These are phyloP conservation scores for Neotragus moschatus DNA, from an alignment of 2,113 vertebrate species.

Conservation along the genomic window DNA sequence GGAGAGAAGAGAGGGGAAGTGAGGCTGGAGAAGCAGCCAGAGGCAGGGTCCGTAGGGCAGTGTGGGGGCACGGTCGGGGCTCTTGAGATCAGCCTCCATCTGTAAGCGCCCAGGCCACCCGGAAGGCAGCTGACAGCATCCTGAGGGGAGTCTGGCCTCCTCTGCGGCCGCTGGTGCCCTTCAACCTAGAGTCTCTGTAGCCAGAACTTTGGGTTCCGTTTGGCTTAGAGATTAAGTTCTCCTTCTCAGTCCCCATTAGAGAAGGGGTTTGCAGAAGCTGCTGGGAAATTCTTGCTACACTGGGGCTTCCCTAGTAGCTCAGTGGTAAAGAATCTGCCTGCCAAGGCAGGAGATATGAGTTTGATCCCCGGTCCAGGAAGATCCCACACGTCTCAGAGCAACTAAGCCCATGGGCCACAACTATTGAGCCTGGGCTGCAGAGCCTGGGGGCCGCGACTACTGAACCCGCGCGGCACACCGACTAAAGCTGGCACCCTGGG, in stretches of 20 bases:
- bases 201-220: neutral
- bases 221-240: neutral
- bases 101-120: rapidly evolving
- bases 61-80: neutral
- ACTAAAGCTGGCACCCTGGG: neutral
- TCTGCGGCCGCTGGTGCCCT: neutral
- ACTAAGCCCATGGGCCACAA: neutral
- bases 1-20: neutral
- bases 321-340: neutral
- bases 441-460: neutral
- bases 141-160: neutral
- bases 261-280: neutral
- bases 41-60: neutral
- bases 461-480: neutral
- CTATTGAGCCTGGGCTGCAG: neutral
- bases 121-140: neutral
- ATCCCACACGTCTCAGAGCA: neutral
- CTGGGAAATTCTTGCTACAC: neutral
- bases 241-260: neutral
- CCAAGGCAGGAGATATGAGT: neutral
- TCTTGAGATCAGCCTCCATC: neutral
- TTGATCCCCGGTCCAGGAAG: neutral
- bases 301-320: neutral
- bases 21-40: neutral
- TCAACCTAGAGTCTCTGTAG: neutral